Base-by-base conservation (phyloP, 1,140 invertebrate species). In the Triops longicaudatus region DNA sequence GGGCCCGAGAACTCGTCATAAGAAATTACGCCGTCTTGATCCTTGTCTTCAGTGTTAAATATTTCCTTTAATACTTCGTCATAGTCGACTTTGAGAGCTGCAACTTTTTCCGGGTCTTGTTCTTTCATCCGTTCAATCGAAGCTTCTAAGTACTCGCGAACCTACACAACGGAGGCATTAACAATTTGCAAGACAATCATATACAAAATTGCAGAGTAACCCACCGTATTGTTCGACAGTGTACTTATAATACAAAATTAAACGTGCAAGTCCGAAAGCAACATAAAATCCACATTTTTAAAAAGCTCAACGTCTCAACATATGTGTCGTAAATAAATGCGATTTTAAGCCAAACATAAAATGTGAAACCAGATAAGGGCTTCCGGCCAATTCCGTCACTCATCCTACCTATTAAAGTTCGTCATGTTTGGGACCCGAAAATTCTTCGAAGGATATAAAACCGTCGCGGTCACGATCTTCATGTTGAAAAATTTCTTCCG, bases 391-490 rank as follows among this genome's bases (percentile, higher is more conserved):
- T 63, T 75, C 31, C 74, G 26, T 27, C 74, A 37, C 31, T 37
- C 74, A 75, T 27, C 43, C 26, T 43, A 75, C 42, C 27, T 75
- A 73, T 92, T 91, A 98, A 81, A 98, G 89, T 86, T 98, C 96
- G 83, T 98, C 96, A 85, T 98, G 96, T 84, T 98, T 98, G 22
- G 96, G 96, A 9, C 95, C 96, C 27, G 92, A 95, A 87, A 98
- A 98, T 84, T 98, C 96, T 37, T 95, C 93, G 85, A 95, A 92
- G 75, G 94, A 96, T 80, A 98, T 98, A 86, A 91, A 95, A 43
- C 96, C 96, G 82, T 97, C 96, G 84, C 94, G 95, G 84, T 97
- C 94, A 83, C 93, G 93, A 83, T 97, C 95, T 85, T 98, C 96
- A 83, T 98, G 95, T 83, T 96, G 92, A 89, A 98, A 98, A 80